Evolutionary conservation across 1,140 invertebrate genomes (phyloP).

Genomic region (Sarcophaga bullata): DNA sequence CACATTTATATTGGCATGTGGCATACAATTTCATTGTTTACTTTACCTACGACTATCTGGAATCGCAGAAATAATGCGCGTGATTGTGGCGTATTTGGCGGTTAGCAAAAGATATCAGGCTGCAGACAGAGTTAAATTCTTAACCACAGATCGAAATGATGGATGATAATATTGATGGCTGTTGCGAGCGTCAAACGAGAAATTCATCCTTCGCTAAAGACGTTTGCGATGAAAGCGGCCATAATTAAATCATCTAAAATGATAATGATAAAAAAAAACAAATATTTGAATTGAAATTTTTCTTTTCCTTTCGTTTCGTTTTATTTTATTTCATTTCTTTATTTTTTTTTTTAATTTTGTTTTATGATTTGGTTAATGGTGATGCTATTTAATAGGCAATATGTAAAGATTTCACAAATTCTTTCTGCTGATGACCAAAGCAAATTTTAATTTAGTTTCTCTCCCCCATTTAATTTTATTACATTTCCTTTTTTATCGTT

Average conservation of each 20-base stretch:
- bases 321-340: neutral
- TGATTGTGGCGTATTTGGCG: neutral
- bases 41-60: neutral
- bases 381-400: no score
- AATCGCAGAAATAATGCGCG: neutral
- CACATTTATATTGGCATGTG: conserved; percentile 48
- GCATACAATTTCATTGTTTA: conserved; percentile 43
- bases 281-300: neutral
- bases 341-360: no score
- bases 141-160: neutral
- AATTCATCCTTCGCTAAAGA: conserved; percentile 1
- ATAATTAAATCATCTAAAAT: neutral
- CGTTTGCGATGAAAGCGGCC: neutral
- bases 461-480: no score
- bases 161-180: conserved; percentile 18
- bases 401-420: no score
- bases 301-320: neutral
- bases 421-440: no score
- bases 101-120: neutral
- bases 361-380: no score
- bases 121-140: neutral
- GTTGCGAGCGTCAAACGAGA: neutral
- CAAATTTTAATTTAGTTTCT: no score
- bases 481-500: no score
- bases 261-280: neutral